Conservation (phyloP, 2,797 vertebrate genomes). For the Protosalanx chinensis region DNA sequence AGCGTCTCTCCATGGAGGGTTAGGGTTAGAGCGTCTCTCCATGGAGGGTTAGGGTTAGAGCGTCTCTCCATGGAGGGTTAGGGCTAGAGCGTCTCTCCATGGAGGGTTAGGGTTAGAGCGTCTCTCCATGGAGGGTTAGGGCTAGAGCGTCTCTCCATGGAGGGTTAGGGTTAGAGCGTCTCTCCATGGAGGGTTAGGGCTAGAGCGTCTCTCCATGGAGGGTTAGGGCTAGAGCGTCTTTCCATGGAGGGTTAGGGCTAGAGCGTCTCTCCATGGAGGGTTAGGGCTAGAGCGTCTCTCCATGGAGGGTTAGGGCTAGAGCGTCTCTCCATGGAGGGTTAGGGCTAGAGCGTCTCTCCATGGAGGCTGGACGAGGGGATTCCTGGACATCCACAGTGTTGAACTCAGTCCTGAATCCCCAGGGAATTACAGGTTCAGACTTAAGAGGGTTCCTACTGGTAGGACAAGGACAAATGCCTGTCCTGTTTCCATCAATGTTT, state of each 20-base stretch:
- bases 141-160: slow-evolving; percentile 38
- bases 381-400: slow-evolving; percentile 42
- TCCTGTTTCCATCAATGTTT: too few relatives aligned
- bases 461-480: too few relatives aligned
- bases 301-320: slow-evolving; percentile 27
- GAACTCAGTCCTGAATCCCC: too few relatives aligned
- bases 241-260: slow-evolving; percentile 23
- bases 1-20: slow-evolving; percentile 32
- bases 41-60: slow-evolving; percentile 24
- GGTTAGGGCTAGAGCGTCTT: slow-evolving; percentile 28
- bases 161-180: slow-evolving; percentile 22
- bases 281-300: slow-evolving; percentile 29
- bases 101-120: slow-evolving; percentile 25
- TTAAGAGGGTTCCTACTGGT: too few relatives aligned
- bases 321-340: slow-evolving; percentile 30
- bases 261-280: slow-evolving; percentile 34
- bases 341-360: slow-evolving; percentile 33
- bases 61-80: slow-evolving; percentile 29
- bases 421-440: too few relatives aligned
- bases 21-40: slow-evolving; percentile 31
- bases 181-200: slow-evolving; percentile 21
- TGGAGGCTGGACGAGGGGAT: slow-evolving; percentile 37
- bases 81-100: slow-evolving; percentile 34
- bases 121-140: slow-evolving; percentile 23
- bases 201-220: slow-evolving; percentile 37